Conservation (phyloP, 2,797 vertebrate genomes). For the Notamacropus eugenii region DNA sequence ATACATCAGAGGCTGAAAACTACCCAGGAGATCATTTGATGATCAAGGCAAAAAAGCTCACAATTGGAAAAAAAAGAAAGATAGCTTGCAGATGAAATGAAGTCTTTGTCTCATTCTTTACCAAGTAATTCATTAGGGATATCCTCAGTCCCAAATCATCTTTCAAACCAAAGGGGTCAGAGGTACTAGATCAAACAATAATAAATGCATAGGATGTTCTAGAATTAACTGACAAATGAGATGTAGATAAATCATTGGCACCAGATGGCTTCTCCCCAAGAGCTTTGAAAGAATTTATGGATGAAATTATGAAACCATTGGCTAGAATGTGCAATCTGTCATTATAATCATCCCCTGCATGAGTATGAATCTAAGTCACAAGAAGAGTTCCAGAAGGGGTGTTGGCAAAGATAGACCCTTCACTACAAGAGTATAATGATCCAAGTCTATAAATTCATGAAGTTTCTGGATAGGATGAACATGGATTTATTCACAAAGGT, state of each 20-base stretch:
- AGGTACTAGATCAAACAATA: neutral
- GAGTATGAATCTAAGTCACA: neutral
- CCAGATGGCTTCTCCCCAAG: conserved; percentile 3
- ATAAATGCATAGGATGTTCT: neutral
- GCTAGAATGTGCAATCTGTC: neutral
- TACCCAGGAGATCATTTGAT: neutral
- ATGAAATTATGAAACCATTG: neutral
- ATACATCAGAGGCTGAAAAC: neutral
- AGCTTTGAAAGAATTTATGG: neutral
- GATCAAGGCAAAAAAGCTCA: neutral
- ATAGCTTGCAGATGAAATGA: neutral
- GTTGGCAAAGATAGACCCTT: neutral
- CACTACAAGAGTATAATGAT: neutral
- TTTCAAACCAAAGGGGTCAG: neutral
- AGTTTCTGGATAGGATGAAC: neutral
- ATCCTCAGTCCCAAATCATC: neutral
- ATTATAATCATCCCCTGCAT: neutral
- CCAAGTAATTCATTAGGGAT: neutral
- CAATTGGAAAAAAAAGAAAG: neutral
- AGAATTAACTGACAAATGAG: neutral
- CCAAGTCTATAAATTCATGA: neutral
- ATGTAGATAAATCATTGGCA: neutral
- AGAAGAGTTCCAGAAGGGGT: neutral
- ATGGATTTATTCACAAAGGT: neutral
- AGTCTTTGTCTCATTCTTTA: neutral